Base-by-base conservation (phyloP, 2,113 vertebrate species). In the Vulpes ferrilata region DNA sequence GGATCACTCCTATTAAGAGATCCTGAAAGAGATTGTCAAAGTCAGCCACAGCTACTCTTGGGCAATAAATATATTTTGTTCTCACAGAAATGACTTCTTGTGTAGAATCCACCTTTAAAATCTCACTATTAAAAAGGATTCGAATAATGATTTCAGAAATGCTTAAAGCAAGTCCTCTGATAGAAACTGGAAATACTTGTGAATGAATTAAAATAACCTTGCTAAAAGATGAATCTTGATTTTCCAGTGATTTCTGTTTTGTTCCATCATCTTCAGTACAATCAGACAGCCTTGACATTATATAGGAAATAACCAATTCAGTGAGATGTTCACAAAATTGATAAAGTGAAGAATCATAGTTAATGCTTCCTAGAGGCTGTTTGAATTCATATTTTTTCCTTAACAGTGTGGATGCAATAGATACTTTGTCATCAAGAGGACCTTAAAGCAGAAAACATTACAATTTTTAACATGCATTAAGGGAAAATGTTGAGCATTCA, bases 61-160 rank as follows among this genome's bases (percentile, higher is more conserved):
- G 62, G 78, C 74, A 60, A 81, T 90, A 97, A 95, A 83, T 83
- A 62, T 93, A 97, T 95, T 95, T 94, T 84, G 62, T 93, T 90
- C 83, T 73, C 78, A 51, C 51, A 55, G 59, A 88, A 93, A n/a
- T 16, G 10, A 27, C 27, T 90, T 90, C n/a, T 65, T 93, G 60
- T 23, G 57, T 88, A 57, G n/a, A 30, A 19, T 95, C 62, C 90
- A 8, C 57, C 82, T 93, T 88, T 95, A 96, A 95, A 65, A 97
- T 91, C 12, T 95, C 67, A 65, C 48, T 60, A 23, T 84, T 88
- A 53, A 92, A 87, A 79, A 97, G 82, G 51, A 95, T 96, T 69
- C 6, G 60, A 96, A 93, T 93, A 88, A 93, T 90, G 11, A 76
- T 87, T 86, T 97, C 92, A 82, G 89, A 97, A 87, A 95, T 69